Percentiles rank a stretch among this genome's conserved stretches.
Evolutionary conservation across 2,113 vertebrate species (phyloP).

Genomic region (Apistogramma diplotaenia): DNA sequence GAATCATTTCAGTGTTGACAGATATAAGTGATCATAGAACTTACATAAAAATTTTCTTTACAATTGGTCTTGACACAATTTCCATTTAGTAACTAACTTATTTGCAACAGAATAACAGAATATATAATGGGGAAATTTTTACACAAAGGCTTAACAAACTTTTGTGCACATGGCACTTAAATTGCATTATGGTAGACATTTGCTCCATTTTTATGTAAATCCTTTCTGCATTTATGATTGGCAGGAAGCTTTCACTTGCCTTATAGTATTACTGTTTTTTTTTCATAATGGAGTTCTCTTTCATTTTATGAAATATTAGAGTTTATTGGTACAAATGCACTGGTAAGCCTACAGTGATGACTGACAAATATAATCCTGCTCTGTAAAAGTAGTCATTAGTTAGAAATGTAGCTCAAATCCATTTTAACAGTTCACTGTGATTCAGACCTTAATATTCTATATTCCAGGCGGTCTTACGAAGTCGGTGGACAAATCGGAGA

Average conservation of each 20-base stretch:
- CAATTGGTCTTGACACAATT: not conserved
- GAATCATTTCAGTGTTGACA: not conserved
- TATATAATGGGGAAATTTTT: not conserved
- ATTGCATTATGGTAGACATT: constrained; percentile 7
- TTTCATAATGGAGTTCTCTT: constrained; percentile 11
- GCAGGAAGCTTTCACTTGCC: constrained; percentile 16
- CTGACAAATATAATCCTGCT: constrained; percentile 54
- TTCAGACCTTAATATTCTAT: constrained; percentile 68
- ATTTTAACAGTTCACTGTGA: constrained; percentile 30
- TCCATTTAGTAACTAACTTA: not conserved
- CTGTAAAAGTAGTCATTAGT: constrained; percentile 52
- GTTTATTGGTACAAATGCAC: constrained; percentile 30
- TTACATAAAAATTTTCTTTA: constrained; percentile 1
- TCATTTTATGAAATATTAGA: constrained; percentile 19
- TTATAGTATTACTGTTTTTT: constrained; percentile 30
- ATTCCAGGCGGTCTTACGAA: constrained; percentile 72
- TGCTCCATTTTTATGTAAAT: constrained; percentile 29
- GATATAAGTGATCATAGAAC: not conserved
- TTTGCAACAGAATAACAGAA: not conserved
- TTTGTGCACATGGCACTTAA: not conserved
- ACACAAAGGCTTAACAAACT: not conserved
- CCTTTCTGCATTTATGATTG: constrained; percentile 9
- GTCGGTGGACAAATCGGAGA: constrained; percentile 70
- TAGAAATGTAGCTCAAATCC: constrained; percentile 38
- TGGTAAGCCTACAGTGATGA: constrained; percentile 35